Evolutionary conservation across 2,888 invertebrate species (phyloP).

Genomic region (Drepana falcataria): DNA sequence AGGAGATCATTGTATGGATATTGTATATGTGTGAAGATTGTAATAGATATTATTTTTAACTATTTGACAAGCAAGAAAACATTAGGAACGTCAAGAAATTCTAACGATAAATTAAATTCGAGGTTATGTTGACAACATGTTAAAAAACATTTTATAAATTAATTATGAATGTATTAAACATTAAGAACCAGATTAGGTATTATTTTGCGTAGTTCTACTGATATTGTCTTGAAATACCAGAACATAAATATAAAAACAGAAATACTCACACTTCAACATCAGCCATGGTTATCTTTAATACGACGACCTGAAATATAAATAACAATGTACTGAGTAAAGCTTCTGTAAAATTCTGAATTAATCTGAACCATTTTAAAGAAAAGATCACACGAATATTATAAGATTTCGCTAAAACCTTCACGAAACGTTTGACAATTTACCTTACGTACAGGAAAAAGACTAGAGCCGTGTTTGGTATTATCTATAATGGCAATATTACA

Average conservation of each 20-base stretch:
- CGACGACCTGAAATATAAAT: slow-evolving; percentile 70
- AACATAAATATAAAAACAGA: slow-evolving; percentile 23
- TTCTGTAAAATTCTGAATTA: slow-evolving; percentile 27
- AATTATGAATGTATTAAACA: background rate
- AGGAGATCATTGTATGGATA: background rate
- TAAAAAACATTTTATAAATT: slow-evolving; percentile 8
- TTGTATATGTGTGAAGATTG: too few species aligned
- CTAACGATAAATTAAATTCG: slow-evolving; percentile 3
- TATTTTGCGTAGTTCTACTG: background rate
- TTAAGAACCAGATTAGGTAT: background rate
- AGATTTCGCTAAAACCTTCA: slow-evolving; percentile 55
- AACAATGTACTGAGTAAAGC: slow-evolving; percentile 40
- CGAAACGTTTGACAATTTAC: slow-evolving; percentile 71
- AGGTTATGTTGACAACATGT: slow-evolving; percentile 66
- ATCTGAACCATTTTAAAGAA: slow-evolving; percentile 23
- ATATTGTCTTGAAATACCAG: background rate
- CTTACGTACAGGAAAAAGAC: slow-evolving; percentile 75
- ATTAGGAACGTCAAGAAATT: background rate
- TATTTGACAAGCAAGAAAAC: too few species aligned
- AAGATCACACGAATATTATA: slow-evolving; percentile 50
- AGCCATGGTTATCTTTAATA: slow-evolving; percentile 81
- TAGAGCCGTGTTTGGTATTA: slow-evolving; percentile 26
- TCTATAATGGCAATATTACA: slow-evolving; percentile 10
- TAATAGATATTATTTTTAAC: too few species aligned
- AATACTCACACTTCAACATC: slow-evolving; percentile 89